Evolutionary conservation across 2,888 invertebrate species (phyloP).

Genomic region (Trisateles emortualis): DNA sequence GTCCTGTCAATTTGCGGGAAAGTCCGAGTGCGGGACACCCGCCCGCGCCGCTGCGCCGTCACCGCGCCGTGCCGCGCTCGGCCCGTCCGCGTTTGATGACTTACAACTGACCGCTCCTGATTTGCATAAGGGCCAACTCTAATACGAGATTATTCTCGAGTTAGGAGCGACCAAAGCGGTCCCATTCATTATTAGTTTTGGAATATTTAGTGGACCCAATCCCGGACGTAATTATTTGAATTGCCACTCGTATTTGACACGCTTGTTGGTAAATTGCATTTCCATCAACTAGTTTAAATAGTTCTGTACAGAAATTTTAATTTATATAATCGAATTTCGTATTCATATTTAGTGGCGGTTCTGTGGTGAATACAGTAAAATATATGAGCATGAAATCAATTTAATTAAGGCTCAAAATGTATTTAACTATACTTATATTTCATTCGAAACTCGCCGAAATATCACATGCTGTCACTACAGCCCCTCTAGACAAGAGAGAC

Average conservation of each 20-base stretch:
- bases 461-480: too few species aligned
- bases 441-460: too few species aligned
- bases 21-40: slow-evolving; percentile 34
- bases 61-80: slow-evolving; percentile 38
- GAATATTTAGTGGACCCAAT: slow-evolving; percentile 76
- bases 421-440: too few species aligned
- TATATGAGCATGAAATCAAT: too few species aligned
- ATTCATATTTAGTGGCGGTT: background rate
- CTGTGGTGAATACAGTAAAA: background rate
- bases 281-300: slow-evolving; percentile 26
- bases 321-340: slow-evolving; percentile 4
- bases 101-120: slow-evolving; percentile 83
- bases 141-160: slow-evolving; percentile 83
- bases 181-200: slow-evolving; percentile 81
- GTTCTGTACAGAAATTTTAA: slow-evolving; percentile 6
- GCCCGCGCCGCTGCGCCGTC: slow-evolving; percentile 32
- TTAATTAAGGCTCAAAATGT: too few species aligned
- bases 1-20: slow-evolving; percentile 77
- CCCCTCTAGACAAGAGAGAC: too few species aligned
- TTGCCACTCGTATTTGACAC: slow-evolving; percentile 63
- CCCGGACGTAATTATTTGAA: slow-evolving; percentile 68
- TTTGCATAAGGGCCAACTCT: slow-evolving; percentile 84
- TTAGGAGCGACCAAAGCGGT: slow-evolving; percentile 69
- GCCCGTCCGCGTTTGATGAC: slow-evolving; percentile 70
- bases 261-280: slow-evolving; percentile 60